These are phyloP conservation scores for Plagodis dolabraria DNA, from an alignment of 2,888 invertebrate species.

Conservation along the genomic window DNA sequence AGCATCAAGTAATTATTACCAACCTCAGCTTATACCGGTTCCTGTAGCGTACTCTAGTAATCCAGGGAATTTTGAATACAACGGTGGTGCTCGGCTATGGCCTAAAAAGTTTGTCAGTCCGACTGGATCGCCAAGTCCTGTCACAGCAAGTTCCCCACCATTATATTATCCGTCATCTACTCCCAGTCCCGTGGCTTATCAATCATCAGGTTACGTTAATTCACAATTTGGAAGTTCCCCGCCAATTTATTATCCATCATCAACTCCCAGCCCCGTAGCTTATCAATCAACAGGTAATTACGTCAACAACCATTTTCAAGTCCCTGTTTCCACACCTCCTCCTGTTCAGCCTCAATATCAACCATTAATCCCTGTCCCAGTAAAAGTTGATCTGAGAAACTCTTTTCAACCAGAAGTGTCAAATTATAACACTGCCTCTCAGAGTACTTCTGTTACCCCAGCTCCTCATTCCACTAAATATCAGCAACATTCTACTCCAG, in stretches of 20 bases:
- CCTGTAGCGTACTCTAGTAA: constrained; percentile 11
- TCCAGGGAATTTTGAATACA: constrained; percentile 1
- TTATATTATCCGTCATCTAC: constrained; percentile 25
- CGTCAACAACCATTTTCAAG: constrained; percentile 2
- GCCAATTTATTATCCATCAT: neutral
- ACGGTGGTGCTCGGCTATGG: constrained; percentile 16
- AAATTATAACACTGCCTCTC: constrained; percentile 17
- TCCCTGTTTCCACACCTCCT: constrained; percentile 1
- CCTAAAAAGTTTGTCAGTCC: constrained; percentile 20
- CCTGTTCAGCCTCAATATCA: constrained; percentile 8
- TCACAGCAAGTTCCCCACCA: neutral
- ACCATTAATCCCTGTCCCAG: constrained; percentile 30
- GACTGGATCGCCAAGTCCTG: constrained; percentile 16
- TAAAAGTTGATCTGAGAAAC: constrained; percentile 17
- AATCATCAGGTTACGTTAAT: constrained; percentile 8
- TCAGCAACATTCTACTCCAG: constrained; percentile 7
- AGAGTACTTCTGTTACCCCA: constrained; percentile 18
- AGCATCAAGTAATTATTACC: constrained; percentile 5
- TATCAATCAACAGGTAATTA: constrained; percentile 9
- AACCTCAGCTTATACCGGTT: constrained; percentile 12
- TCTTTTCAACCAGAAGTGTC: constrained; percentile 10
- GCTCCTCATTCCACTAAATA: constrained; percentile 10
- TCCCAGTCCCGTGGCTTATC: constrained; percentile 24
- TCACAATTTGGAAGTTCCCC: neutral
- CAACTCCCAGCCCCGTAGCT: constrained; percentile 29